Base-by-base conservation (phyloP, 2,797 vertebrate genomes). In the Corythornis leucogaster region DNA sequence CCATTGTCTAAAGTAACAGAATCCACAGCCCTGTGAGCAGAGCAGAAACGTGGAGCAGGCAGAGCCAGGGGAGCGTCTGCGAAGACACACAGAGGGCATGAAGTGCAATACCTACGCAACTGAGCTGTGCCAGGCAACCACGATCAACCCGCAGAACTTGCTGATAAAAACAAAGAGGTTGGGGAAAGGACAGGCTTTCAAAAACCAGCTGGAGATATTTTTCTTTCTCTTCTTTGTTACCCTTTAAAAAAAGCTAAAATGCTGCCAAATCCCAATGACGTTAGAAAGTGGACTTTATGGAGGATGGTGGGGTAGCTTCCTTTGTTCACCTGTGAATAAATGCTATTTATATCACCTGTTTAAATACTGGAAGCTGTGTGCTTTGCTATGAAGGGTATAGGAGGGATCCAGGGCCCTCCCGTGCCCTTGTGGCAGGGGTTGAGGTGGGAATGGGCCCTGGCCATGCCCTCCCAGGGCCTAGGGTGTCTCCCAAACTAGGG, bases 281-380 rank as follows among this genome's bases (percentile, higher is more conserved):
- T 68, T 66, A 62, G 75, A 69, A 68, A 46, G 19, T 31, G 51
- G 55, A 57, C 55, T 79, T 79, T 2, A 24, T 11, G 30, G 22
- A 38, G 59, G 58, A 71, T 8, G 40, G 13, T 15, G 22, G 25
- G 48, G 33, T 22, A 69, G 25, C n/a, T 78, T 63, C 45, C 75
- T 86, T 94, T 92, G 59, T 79, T 87, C 87, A 38, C 55, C 28
- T 64, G n/a, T 71, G 18, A 40, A n/a, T 35, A 78, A 83, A 58
- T 14, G 17, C n/a, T 13, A 33, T 70, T 80, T 42, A 18, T 73
- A 50, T 6, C 73, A 94, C 48, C 83, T 94, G 45, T 59, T 78
- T 48, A 86, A 94, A 90, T 45, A 88, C 24, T 25, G 40, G 0
- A 0, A 48, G 53, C 21, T 28, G 67, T 15, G 53, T 61, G 38